Percentiles rank a stretch among this genome's conserved stretches.
phyloP scores from a whole-genome alignment of 2,888 invertebrate genomes.

The Leucozona laternaria region DNA sequence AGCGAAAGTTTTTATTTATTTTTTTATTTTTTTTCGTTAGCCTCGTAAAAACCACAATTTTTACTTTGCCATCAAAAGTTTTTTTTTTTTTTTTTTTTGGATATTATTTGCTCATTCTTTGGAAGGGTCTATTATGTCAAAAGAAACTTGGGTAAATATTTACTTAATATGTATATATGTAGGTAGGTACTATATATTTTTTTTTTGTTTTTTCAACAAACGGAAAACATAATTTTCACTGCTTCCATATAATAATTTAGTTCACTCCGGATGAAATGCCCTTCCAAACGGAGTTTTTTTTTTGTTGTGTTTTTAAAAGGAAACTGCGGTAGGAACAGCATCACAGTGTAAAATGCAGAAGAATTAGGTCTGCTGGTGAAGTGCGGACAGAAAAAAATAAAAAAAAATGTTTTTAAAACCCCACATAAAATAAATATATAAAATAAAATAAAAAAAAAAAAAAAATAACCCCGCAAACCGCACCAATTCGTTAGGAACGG shows the following conservation, averaged over 20 bases:
- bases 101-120: conserved; percentile 48
- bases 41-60: conserved; percentile 12
- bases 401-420: conserved; percentile 18
- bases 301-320: conserved; percentile 9
- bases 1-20: conserved; percentile 18
- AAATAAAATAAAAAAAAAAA: not conserved
- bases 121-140: conserved; percentile 65
- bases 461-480: conserved; percentile 3
- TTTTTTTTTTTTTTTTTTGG: not conserved
- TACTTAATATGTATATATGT: conserved; percentile 42
- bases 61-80: conserved; percentile 20
- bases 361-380: conserved; percentile 48
- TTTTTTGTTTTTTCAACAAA: conserved; percentile 28
- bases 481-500: conserved; percentile 28
- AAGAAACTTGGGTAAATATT: conserved; percentile 61
- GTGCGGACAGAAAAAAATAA: not conserved
- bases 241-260: conserved; percentile 18
- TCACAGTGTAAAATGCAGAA: conserved; percentile 29
- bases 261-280: conserved; percentile 12
- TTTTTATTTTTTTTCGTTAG: not conserved
- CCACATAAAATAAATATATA: conserved; percentile 23
- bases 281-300: conserved; percentile 18
- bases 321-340: conserved; percentile 25
- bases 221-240: conserved; percentile 42
- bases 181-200: no score